Conservation (phyloP, 2,113 vertebrate species). For the Piprites chloris region DNA sequence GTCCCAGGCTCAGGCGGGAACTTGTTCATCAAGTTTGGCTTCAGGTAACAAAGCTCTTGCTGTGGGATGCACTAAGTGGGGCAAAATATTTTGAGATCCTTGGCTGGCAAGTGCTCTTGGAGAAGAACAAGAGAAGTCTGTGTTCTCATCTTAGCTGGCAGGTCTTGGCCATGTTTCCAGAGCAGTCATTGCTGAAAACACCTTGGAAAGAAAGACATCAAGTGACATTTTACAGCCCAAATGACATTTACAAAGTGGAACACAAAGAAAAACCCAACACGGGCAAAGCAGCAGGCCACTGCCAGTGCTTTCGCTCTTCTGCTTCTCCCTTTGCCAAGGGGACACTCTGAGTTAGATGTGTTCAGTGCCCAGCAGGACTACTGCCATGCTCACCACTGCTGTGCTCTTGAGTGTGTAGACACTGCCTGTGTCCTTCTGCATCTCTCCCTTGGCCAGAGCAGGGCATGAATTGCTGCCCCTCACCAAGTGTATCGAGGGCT, state of each 20-base stretch:
- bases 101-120: neutral
- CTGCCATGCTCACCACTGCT: fast-evolving
- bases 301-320: neutral
- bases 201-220: neutral
- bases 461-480: neutral
- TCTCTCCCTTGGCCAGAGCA: neutral
- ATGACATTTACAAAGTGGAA: neutral
- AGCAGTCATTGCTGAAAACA: neutral
- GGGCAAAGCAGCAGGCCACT: neutral
- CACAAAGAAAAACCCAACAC: neutral
- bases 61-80: neutral
- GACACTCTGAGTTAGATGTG: fast-evolving
- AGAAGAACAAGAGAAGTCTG: neutral
- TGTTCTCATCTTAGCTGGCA: neutral
- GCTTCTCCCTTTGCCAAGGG: neutral
- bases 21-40: neutral
- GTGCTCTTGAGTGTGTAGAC: neutral
- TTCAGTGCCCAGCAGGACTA: neutral
- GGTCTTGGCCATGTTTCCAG: neutral
- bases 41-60: neutral
- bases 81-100: neutral
- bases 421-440: neutral
- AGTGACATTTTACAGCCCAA: neutral
- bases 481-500: neutral
- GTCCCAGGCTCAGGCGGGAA: neutral